phyloP scores from a whole-genome alignment of 1,140 invertebrate genomes.

The Pogonomyrmex barbatus region DNA sequence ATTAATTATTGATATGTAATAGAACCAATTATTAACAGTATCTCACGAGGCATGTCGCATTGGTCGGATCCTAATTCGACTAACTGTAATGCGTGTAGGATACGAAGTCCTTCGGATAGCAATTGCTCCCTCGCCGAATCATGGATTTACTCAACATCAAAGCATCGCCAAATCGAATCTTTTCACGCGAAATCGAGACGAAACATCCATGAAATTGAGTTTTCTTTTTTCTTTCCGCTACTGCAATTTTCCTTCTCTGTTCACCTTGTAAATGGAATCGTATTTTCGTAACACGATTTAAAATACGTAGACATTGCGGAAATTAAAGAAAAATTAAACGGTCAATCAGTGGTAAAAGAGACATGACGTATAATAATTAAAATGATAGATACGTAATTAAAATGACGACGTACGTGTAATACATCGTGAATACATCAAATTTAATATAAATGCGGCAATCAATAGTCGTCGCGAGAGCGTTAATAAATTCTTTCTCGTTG shows the following conservation, averaged over 20 bases:
- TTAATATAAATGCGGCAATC: conserved; percentile 14
- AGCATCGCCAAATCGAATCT: conserved; percentile 45
- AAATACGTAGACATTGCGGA: not conserved
- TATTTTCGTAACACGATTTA: not conserved
- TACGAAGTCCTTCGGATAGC: conserved; percentile 7
- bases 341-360: not conserved
- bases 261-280: not conserved
- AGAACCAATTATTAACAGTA: not conserved
- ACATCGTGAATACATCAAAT: not conserved
- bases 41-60: not conserved
- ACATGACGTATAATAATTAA: not conserved
- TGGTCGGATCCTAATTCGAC: not conserved
- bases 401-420: not conserved
- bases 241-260: not conserved
- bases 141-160: conserved; percentile 39
- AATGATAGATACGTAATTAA: not conserved
- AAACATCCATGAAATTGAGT: conserved; percentile 65
- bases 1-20: not conserved
- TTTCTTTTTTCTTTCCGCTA: not conserved
- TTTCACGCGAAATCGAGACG: conserved; percentile 27
- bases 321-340: conserved; percentile 10
- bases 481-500: conserved; percentile 21
- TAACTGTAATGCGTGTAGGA: not conserved
- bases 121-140: conserved; percentile 26
- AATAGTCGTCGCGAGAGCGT: not conserved